Evolutionary conservation across 2,888 invertebrate species (phyloP).

Genomic region (Chalcis sispes): DNA sequence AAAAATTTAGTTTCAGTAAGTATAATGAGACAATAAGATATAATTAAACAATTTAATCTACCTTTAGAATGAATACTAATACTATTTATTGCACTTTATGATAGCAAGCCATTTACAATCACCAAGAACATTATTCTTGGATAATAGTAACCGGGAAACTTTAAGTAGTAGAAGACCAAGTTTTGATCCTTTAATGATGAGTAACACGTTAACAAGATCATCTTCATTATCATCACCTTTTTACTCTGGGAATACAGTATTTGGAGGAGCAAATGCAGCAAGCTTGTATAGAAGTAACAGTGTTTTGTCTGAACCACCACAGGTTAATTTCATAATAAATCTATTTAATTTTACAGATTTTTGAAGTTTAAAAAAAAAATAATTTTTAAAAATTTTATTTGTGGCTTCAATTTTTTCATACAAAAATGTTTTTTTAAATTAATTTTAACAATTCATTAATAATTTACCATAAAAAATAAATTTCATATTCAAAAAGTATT

Average conservation of each 20-base stretch:
- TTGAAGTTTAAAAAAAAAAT: too few species aligned
- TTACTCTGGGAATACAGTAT: slow-evolving; percentile 85
- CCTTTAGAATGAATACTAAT: slow-evolving; percentile 6
- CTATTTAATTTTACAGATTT: neutral
- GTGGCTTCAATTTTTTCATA: too few species aligned
- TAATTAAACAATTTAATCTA: neutral
- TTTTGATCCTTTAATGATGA: slow-evolving; percentile 77
- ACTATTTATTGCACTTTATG: slow-evolving; percentile 48
- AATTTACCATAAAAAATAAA: too few species aligned
- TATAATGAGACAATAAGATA: slow-evolving; percentile 19
- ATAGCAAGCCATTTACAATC: slow-evolving; percentile 71
- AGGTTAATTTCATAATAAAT: slow-evolving; percentile 5
- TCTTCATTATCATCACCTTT: slow-evolving; percentile 81
- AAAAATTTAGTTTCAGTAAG: slow-evolving; percentile 71
- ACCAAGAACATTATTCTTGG: slow-evolving; percentile 74
- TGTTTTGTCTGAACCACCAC: slow-evolving; percentile 45
- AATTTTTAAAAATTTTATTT: too few species aligned
- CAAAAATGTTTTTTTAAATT: too few species aligned
- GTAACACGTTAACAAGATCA: slow-evolving; percentile 75
- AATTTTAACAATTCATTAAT: too few species aligned
- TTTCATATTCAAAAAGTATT: neutral
- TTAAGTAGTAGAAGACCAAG: slow-evolving; percentile 77
- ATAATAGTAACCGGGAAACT: slow-evolving; percentile 75
- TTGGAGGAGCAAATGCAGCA: slow-evolving; percentile 83
- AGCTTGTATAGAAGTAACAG: slow-evolving; percentile 67